Base-by-base conservation (phyloP, 2,113 vertebrate species). In the Lonchura striata region DNA sequence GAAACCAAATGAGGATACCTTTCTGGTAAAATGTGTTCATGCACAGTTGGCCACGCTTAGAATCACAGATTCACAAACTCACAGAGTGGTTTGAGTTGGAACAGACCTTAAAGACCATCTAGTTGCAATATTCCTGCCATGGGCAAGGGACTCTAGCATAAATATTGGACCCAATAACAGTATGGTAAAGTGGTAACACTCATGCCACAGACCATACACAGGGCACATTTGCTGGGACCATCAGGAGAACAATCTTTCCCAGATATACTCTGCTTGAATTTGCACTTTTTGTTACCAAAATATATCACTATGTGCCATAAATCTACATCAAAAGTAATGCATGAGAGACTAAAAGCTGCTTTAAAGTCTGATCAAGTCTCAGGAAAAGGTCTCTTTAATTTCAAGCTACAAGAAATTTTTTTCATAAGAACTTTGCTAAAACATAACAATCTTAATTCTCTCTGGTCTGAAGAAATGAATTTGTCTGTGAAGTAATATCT, bases 11-110 rank as follows among this genome's bases (percentile, higher is more conserved):
- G 2, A 19, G 3, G 15, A 14, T 19, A 16, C 22, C 2, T 41
- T 65, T 74, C 54, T 69, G 16, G 28, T 2, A 1, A 11, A 0
- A 1, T 0, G 0, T 41, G 21, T 20, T 33, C 25, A 9, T 25
- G 20, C 7, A 14, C 5, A 10, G 13, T 4, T 41, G 23, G 8
- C 25, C 49, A 30, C 14, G 6, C 5, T 4, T 3, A 23, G 8
- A 59, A 27, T 50, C 50, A 35, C 17, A 15, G 15, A 47, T 42
- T 35, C 50, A 49, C 6, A 64, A 42, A 33, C 20, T 46, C 46
- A 59, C 7, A 12, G 8, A 28, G 6, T n/a, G 33, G 13, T 75
- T 74, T 74, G 46, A 22, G 10, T n/a, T 59, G 23, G 23, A 74
- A 74, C 8, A 25, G 15, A 66, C 23, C 13, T 52, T 52, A 24